Percentiles rank a stretch among this genome's conserved stretches.
Evolutionary conservation across 2,113 vertebrate species (phyloP).

Genomic region (Mesoclemmys tuberculata): DNA sequence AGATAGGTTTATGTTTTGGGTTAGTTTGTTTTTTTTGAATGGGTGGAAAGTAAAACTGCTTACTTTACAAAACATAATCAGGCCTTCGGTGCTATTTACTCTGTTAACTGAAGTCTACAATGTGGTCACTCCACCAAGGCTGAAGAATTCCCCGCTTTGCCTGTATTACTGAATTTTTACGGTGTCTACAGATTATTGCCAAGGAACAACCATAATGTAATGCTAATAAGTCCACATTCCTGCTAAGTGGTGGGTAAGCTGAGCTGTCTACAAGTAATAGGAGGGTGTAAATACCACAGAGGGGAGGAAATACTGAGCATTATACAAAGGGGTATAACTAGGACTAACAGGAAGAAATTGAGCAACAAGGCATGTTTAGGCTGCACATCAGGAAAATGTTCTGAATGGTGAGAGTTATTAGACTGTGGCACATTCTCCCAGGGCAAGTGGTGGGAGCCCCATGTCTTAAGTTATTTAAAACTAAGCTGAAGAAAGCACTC

Average conservation of each 20-base stretch:
- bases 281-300: background rate
- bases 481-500: background rate
- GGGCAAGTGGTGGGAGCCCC: background rate
- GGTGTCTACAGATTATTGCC: background rate
- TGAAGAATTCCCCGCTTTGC: conserved; percentile 10
- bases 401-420: background rate
- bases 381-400: background rate
- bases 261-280: background rate
- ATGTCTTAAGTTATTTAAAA: background rate
- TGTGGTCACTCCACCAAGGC: background rate
- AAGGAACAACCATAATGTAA: background rate
- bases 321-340: background rate
- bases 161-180: background rate
- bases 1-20: background rate
- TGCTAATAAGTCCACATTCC: background rate
- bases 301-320: background rate
- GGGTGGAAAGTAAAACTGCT: background rate
- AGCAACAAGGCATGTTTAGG: background rate
- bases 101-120: background rate
- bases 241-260: background rate
- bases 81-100: background rate
- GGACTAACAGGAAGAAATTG: background rate
- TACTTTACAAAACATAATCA: background rate
- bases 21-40: background rate
- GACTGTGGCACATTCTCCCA: background rate